Percentiles rank a stretch among this genome's conserved stretches.
phyloP scores from a whole-genome alignment of 2,113 vertebrate species.

The Athene cunicularia region DNA sequence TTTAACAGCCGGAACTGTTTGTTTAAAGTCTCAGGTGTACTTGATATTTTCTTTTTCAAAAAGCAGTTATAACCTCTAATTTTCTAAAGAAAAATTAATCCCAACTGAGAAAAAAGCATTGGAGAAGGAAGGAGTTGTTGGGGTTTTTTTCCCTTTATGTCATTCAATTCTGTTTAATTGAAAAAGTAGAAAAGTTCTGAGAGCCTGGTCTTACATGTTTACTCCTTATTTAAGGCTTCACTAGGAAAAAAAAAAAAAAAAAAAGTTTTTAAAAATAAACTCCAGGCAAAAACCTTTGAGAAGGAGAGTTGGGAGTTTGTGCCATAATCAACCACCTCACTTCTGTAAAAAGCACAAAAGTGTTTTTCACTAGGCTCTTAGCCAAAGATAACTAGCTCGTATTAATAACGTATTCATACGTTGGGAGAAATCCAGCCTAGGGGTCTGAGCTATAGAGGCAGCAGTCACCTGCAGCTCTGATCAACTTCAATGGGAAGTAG shows the following conservation, averaged over 20 bases:
- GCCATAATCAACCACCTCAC: background rate
- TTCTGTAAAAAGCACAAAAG: background rate
- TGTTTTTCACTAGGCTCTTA: conserved; percentile 6
- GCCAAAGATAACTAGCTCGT: background rate
- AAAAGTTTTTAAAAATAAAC: background rate
- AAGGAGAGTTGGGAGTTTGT: background rate
- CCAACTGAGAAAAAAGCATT: background rate
- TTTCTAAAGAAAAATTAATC: conserved; percentile 36
- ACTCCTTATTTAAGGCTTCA: background rate
- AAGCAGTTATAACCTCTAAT: conserved; percentile 6
- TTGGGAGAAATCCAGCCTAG: conserved; percentile 37
- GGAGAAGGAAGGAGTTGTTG: background rate
- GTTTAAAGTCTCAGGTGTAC: conserved; percentile 45
- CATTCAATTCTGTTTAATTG: background rate
- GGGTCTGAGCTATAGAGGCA: conserved; percentile 33
- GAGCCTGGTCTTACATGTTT: background rate
- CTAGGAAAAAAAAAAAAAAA: background rate
- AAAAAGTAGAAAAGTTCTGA: background rate
- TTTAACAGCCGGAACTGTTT: conserved; percentile 35
- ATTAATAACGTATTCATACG: conserved; percentile 28
- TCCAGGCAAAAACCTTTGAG: background rate
- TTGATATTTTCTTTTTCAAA: conserved; percentile 24
- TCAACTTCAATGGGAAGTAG: conserved; percentile 40
- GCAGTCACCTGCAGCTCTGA: conserved; percentile 41
- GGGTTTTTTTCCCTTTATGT: background rate